Conservation (phyloP, 2,888 invertebrate genomes). For the Drosophila mimica region DNA sequence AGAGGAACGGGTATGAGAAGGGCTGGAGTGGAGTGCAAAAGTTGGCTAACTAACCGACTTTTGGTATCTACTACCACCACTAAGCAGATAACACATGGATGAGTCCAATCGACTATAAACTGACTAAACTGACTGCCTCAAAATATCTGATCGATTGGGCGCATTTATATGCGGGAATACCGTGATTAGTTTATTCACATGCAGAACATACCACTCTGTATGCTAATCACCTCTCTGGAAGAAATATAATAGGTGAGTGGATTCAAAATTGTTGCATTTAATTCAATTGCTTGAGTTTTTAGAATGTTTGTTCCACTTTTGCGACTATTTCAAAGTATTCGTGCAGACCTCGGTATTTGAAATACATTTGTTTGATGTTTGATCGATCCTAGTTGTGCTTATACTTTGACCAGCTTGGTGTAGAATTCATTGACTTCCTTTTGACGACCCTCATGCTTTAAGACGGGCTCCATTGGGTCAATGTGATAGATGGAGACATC, state of each 20-base stretch:
- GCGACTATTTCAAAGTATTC: slow-evolving; percentile 22
- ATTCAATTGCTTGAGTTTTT: slow-evolving; percentile 27
- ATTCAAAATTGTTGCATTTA: not conserved
- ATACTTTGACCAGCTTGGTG: slow-evolving; percentile 68
- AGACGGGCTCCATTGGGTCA: slow-evolving; percentile 83
- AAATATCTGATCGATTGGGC: too few relatives aligned
- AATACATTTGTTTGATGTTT: not conserved
- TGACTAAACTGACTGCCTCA: not conserved
- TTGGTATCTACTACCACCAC: slow-evolving; percentile 5
- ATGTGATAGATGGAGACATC: slow-evolving; percentile 89
- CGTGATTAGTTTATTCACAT: not conserved
- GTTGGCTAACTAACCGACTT: slow-evolving; percentile 65
- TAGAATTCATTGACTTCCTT: slow-evolving; percentile 54
- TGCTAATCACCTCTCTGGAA: not conserved
- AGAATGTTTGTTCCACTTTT: slow-evolving; percentile 62
- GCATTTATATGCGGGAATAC: not conserved
- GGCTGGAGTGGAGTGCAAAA: slow-evolving; percentile 28
- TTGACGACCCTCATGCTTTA: too few relatives aligned
- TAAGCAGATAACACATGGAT: not conserved
- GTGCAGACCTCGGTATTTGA: slow-evolving; percentile 19
- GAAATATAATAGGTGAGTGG: not conserved
- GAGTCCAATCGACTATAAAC: not conserved
- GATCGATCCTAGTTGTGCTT: slow-evolving; percentile 4
- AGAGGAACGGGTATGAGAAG: not conserved
- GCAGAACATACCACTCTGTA: not conserved